These are phyloP conservation scores for Xenopus borealis DNA, from an alignment of 2,113 vertebrate species.

Conservation along the genomic window DNA sequence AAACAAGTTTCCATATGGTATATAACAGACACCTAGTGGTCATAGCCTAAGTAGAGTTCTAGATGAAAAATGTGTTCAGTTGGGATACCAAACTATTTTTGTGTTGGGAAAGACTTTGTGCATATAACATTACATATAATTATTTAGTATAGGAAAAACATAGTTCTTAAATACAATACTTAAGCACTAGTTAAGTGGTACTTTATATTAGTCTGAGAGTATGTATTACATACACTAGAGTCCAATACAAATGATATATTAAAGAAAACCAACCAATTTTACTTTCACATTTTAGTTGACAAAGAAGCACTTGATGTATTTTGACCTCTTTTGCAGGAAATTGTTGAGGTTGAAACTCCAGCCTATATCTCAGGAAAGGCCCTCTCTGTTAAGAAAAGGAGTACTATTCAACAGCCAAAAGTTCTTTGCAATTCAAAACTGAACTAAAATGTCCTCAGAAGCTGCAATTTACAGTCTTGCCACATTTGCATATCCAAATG, in stretches of 20 bases:
- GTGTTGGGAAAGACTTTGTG: too few relatives aligned
- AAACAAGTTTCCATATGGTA: neutral
- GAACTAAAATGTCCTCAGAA: constrained; percentile 48
- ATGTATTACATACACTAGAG: too few relatives aligned
- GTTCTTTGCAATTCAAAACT: constrained; percentile 33
- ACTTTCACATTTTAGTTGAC: constrained; percentile 13
- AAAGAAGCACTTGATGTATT: neutral
- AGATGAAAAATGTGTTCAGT: too few relatives aligned
- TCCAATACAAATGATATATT: too few relatives aligned
- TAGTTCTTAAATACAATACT: too few relatives aligned
- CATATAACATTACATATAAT: too few relatives aligned
- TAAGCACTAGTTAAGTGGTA: too few relatives aligned
- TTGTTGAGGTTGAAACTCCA: neutral
- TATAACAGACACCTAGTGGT: neutral
- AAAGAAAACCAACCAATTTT: too few relatives aligned
- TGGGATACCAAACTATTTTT: too few relatives aligned
- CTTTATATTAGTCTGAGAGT: too few relatives aligned
- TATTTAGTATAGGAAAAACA: too few relatives aligned
- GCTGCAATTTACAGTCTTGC: constrained; percentile 52
- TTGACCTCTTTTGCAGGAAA: neutral
- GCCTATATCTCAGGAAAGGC: constrained; percentile 34
- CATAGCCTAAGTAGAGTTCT: neutral
- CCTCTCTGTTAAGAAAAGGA: constrained; percentile 35
- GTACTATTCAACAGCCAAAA: constrained; percentile 43
- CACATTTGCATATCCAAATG: constrained; percentile 55